Evolutionary conservation across 2,888 invertebrate genomes (phyloP), one percentile per base, ranked within the genome.

Genomic region (Hemicrepidius hirtus): DNA sequence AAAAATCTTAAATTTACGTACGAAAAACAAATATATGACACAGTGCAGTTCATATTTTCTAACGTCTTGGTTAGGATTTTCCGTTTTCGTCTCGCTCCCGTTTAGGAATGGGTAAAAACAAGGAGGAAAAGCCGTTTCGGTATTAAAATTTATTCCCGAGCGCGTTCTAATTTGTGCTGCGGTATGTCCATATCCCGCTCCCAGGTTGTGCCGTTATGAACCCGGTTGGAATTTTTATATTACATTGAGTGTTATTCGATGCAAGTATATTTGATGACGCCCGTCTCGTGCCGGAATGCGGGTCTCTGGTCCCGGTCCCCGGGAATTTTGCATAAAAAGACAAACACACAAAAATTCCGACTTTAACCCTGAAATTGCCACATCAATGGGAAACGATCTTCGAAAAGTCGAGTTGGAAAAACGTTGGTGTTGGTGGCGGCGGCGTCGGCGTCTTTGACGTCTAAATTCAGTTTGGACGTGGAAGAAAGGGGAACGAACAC

Each of bases 171-270:
- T 75, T 75, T 75, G 65, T 68, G 64, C 69, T 70, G 66, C 49
- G 72, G 73, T 75, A 75, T 75, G 75, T 73, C 73, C 69, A 72
- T 75, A 72, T 72, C 66, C 69, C 41, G 69, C 55, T 65, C 37
- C 63, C 66, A 67, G 67, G 66, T 67, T 73, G 62, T 24, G 70
- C 67, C 68, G 72, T 75, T 75, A 75, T 75, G 72, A 73, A 70
- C 68, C 35, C 59, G 24, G 9, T 24, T 12, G 75, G 75, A 75
- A 75, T 75, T 75, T 75, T 73, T 69, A 72, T 75, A 73, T 75
- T 75, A 75, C 68, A 44, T 40, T 41, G 63, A 57, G 37, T 71
- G 71, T 71, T 71, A 67, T 68, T 71, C 60, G 64, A 74, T 71
- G 70, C 64, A 72, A 72, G 68, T 63, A 68, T 72, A 68, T 72